Evolutionary conservation across 2,797 vertebrate genomes (phyloP), one percentile per base, ranked within the genome.

Genomic region (Platyrinchus mystaceus): DNA sequence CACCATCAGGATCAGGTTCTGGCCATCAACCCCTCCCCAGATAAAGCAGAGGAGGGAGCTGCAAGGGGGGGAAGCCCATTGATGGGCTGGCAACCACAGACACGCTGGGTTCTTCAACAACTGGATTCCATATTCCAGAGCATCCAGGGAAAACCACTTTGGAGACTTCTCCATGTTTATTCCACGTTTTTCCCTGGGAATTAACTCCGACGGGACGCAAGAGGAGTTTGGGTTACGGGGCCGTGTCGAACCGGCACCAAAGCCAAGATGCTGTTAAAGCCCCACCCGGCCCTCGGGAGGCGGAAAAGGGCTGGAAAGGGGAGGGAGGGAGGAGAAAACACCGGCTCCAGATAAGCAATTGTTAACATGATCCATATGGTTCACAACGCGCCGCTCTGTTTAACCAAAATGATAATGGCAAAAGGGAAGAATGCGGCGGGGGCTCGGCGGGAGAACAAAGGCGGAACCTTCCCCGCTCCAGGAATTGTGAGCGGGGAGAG

Each of bases 291-390:
- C 50, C 73, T 37, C 3, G 0, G 74, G 22, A 55, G 19, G n/a
- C 28, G 59, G 44, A 86, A 82, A 92, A 68, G 63, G 67, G 84
- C 67, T 11, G 27, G 83, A 92, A 74, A 22, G 60, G 46, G 76
- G 92, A 68, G 16, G 74, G 84, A 67, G 77, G 79, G 87, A 87
- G 87, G 90, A 73, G 90, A 95, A 95, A 95, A 87, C 75, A 71
- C 52, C 43, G 9, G 83, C 81, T 84, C 79, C 87, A 91, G 96
- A 96, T 96, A 96, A 96, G 97, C 90, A 91, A 94, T 96, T 93
- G 96, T 96, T 98, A 98, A 98, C 98, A 92, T 96, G 97, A 97
- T 98, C 98, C 97, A 98, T 98, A 98, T 98, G 98, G 96, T 75
- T 89, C 94, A 91, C 97, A 97, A 97, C 91, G 97, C 81, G 96